Percentiles rank a stretch among this genome's conserved stretches.
Conservation (phyloP, 2,113 vertebrate genomes). For the Cebus imitator region DNA sequence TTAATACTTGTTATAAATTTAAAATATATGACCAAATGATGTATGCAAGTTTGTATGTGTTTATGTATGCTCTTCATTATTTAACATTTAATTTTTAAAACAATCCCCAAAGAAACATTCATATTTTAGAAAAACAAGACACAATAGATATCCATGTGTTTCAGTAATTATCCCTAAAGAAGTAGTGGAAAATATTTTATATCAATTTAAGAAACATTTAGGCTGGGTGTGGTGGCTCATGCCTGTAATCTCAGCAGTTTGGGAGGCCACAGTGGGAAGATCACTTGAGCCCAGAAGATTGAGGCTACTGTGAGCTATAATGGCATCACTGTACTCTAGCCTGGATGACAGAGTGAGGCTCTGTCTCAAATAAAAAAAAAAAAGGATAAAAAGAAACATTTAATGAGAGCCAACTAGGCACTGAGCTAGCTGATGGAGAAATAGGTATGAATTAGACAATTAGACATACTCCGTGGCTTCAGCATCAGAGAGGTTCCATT, state of each 20-base stretch:
- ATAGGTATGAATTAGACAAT: not conserved
- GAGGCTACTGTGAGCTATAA: too few relatives aligned
- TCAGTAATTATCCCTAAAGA: not conserved
- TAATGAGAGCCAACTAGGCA: not conserved
- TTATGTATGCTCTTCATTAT: not conserved
- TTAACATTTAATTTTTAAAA: slow-evolving; percentile 50
- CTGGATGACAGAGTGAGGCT: too few relatives aligned
- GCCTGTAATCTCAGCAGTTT: too few relatives aligned
- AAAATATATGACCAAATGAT: slow-evolving; percentile 14
- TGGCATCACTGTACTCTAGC: too few relatives aligned
- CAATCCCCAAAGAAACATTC: not conserved
- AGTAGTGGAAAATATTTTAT: not conserved
- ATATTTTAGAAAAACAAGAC: slow-evolving; percentile 33
- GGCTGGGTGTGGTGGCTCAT: too few relatives aligned
- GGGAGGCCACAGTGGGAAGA: too few relatives aligned
- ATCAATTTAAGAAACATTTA: not conserved
- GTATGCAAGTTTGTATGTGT: not conserved
- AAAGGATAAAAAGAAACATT: not conserved
- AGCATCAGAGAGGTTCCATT: not conserved
- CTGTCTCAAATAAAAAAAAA: too few relatives aligned
- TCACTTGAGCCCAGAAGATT: too few relatives aligned
- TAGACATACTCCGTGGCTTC: not conserved
- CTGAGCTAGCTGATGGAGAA: not conserved
- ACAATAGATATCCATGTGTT: not conserved
- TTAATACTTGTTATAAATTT: slow-evolving; percentile 14